Evolutionary conservation across 2,888 invertebrate genomes (phyloP).

Genomic region (Brenthis ino): DNA sequence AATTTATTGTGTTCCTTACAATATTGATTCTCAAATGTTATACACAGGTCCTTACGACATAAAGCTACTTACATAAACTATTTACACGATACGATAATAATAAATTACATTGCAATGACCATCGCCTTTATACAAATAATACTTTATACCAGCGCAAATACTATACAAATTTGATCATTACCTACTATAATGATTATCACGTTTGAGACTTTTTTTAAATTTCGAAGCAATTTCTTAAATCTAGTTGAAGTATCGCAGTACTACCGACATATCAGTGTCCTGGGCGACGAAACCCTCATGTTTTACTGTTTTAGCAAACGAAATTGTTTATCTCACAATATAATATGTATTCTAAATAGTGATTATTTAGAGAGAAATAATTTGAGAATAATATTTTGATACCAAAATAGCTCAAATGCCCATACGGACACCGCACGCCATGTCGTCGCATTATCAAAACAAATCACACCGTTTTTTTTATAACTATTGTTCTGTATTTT

Average conservation of each 20-base stretch:
- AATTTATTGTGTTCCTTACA: slow-evolving; percentile 77
- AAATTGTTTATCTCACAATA: too few species aligned
- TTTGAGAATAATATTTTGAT: too few species aligned
- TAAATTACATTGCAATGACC: slow-evolving; percentile 38
- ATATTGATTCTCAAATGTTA: slow-evolving; percentile 71
- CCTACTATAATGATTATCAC: slow-evolving; percentile 10
- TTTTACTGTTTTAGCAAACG: too few species aligned
- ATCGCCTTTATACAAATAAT: slow-evolving; percentile 54
- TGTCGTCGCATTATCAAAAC: slow-evolving; percentile 1
- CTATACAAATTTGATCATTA: slow-evolving; percentile 9
- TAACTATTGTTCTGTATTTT: neutral
- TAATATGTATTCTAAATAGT: too few species aligned
- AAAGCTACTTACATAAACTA: slow-evolving; percentile 65
- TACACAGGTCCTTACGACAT: slow-evolving; percentile 64
- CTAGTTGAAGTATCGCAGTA: neutral
- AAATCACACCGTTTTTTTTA: neutral
- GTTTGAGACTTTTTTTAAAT: slow-evolving; percentile 12
- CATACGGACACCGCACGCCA: neutral
- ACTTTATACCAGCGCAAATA: slow-evolving; percentile 43
- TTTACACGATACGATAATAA: slow-evolving; percentile 56
- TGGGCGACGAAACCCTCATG: neutral
- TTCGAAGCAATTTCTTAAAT: neutral
- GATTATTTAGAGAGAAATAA: too few species aligned
- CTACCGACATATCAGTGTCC: neutral
- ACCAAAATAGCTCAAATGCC: too few species aligned